Evolutionary conservation across 2,888 invertebrate genomes (phyloP), one percentile per base, ranked within the genome.

Genomic region (Perithous albicinctus): DNA sequence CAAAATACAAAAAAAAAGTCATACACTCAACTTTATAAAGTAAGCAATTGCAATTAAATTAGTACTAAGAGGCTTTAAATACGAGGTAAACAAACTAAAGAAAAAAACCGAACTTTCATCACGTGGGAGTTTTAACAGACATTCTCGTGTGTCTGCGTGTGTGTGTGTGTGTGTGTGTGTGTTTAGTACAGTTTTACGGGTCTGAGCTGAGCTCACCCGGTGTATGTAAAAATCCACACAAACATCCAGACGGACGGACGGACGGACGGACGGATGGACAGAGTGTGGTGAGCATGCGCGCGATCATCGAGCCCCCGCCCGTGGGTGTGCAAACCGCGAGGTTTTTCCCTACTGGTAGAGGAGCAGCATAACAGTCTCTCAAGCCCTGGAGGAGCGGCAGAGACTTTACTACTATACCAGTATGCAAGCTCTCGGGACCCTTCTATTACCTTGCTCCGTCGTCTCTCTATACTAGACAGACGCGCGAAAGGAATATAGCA

Each of bases 251-350:
- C 54, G 59, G 41, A 69, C 67, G 54, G 48, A 78, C 78, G 64
- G 69, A 78, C 63, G 76, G 59, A 80, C 59, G 74, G 54, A 69
- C 66, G 70, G 32, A 43, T n/a, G n/a, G n/a, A n/a, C n/a, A n/a
- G n/a, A n/a, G n/a, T n/a, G 26, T 54, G 66, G 48, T 77, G 83
- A 67, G 83, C 85, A 85, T 85, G 85, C 85, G 85, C 84, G 80
- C 80, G 74, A 79, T 82, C 85, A 82, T 85, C 80, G 84, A 84
- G 83, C 82, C 78, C 80, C 75, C 72, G 82, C 75, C 73, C 72
- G 80, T 72, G 64, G 46, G 70, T 78, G 69, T 76, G 77, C 81
- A 75, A n/a, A 67, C 67, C 64, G 64, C 69, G 74, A 70, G 61
- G 74, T 76, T 80, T 73, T 75, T 83, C 67, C 75, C 70, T 78